Evolutionary conservation across 2,113 vertebrate genomes (phyloP).

Genomic region (Serilophus lunatus): DNA sequence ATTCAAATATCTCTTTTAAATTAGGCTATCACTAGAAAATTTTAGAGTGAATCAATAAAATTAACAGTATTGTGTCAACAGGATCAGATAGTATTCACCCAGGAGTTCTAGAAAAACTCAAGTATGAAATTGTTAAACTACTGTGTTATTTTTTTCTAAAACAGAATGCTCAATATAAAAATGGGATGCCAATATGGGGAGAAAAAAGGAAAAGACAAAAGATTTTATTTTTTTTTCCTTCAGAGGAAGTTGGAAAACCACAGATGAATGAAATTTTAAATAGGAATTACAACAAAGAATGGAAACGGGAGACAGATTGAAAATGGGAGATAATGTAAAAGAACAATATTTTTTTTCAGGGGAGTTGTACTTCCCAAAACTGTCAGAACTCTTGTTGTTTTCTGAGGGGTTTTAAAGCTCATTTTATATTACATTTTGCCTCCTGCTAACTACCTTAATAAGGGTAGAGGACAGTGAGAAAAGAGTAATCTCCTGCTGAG

Average conservation of each 20-base stretch:
- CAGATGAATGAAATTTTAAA: neutral
- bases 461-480: neutral
- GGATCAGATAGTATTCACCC: neutral
- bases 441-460: neutral
- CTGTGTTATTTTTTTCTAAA: neutral
- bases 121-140: neutral
- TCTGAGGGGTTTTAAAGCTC: neutral
- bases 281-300: neutral
- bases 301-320: neutral
- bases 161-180: neutral
- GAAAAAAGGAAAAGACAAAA: neutral
- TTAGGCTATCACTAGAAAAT: neutral
- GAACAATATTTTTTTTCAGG: fast-evolving
- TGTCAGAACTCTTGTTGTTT: neutral
- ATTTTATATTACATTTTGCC: neutral
- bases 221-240: neutral
- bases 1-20: neutral
- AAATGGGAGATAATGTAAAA: neutral
- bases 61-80: neutral
- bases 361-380: neutral
- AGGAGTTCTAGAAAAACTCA: neutral
- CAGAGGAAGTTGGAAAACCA: neutral
- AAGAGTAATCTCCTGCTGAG: neutral
- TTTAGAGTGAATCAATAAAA: neutral
- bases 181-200: neutral